Base-by-base conservation (phyloP, 2,888 invertebrate genomes). In the Miltochrista miniata region DNA sequence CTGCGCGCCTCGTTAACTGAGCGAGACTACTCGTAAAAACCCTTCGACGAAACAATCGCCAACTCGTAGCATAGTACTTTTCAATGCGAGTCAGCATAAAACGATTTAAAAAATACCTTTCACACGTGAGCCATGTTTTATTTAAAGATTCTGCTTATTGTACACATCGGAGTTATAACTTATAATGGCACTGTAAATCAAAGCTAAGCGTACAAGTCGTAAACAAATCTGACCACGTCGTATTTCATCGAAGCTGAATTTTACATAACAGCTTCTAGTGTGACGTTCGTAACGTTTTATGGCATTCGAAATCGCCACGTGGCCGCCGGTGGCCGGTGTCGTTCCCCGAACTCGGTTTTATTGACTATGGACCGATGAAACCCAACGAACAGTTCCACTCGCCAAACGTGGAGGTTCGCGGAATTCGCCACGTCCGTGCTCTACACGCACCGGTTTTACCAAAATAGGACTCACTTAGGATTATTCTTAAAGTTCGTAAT, bases 291-390 rank as follows among this genome's bases (percentile, higher is more conserved):
- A 75, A 74, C 59, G 61, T 78, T 83, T 84, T 81, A 85, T 74
- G 81, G 78, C 72, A 78, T 78, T 75, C 54, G 71, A 72, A 72
- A 72, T 72, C 76, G 65, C 64, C 77, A 84, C 81, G 81, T 81
- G 82, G 78, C 64, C 45, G 76, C 70, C 76, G 80, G 81, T 78
- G 86, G 83, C 75, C 78, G 73, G 60, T 68, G 68, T 73, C 64
- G 68, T 87, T 89, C 90, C 68, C 56, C 79, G 90, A 90, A 90
- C 74, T 71, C 69, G 45, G 75, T 83, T 90, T 89, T 89, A 90
- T 90, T 72, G 87, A 83, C 81, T 80, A 86, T 76, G 88, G 85
- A 75, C 86, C 78, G 86, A 80, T 90, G 89, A 86, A 85, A 89
- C 79, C 82, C 75, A 83, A 80, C 82, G 81, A 81, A 81, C 83